Base-by-base conservation (phyloP, 2,888 invertebrate genomes). In the Arge pagana region DNA sequence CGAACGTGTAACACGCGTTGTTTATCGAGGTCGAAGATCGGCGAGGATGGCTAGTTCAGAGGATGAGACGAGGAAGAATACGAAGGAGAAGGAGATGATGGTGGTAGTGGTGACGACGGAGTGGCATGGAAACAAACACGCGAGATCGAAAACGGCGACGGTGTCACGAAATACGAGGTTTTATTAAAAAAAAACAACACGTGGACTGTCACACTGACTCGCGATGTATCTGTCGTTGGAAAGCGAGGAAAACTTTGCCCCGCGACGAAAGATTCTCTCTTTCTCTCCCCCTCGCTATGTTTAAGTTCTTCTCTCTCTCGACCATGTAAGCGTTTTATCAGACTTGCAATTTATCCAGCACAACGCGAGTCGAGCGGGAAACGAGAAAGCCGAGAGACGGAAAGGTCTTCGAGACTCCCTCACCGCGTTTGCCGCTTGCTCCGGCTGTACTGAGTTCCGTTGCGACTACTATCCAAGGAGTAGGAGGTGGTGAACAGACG, bases 391-490 rank as follows among this genome's bases (percentile, higher is more conserved):
- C 40, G 33, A 36, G 39, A 40, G 37, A 30, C 41, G 33, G 31
- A 41, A 13, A 35, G 8, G 19, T 16, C 16, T 15, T n/a, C n/a
- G n/a, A n/a, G 59, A 30, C 43, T 42, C 50, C 26, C 42, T 51
- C 35, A 51, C 68, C 71, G 71, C 72, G 69, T 71, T 71, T 72
- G 71, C 72, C 71, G 72, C 72, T 70, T 58, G 71, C 61, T 66
- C 69, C 71, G 68, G 70, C 69, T 69, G 72, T 71, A 72, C 70
- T 70, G 66, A 65, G 52, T 48, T 45, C 37, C 52, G 48, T 36
- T 48, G 48, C 15, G 50, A 51, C 50, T 51, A 43, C 50, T 43
- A 51, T 41, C 36, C 37, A 7, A 31, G 19, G 30, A 23, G 45
- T n/a, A n/a, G n/a, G 37, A 53, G 50, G 53, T 52, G 57, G 54